Evolutionary conservation across 2,797 vertebrate genomes (phyloP).

Genomic region (Zalophus californianus): DNA sequence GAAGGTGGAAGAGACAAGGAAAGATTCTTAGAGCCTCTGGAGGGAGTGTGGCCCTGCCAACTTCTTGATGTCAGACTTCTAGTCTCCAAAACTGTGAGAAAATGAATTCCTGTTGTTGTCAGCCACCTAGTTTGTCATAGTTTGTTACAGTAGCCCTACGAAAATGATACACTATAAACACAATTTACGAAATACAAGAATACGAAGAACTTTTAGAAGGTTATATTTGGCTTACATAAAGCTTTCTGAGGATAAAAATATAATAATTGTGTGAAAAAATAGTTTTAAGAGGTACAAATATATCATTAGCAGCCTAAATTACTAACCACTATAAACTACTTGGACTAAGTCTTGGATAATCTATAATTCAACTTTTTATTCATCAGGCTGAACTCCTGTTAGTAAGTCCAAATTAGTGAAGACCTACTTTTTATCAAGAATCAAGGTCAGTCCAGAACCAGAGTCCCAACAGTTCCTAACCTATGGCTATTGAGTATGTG

Average conservation of each 20-base stretch:
- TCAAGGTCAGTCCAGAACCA: background rate
- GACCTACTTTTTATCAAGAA: background rate
- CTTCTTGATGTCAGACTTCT: background rate
- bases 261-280: background rate
- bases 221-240: background rate
- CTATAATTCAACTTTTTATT: background rate
- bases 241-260: background rate
- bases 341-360: background rate
- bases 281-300: background rate
- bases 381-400: background rate
- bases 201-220: background rate
- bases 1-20: background rate
- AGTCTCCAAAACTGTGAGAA: background rate
- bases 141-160: background rate
- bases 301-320: slow-evolving; percentile 6
- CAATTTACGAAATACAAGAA: background rate
- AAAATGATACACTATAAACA: background rate
- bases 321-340: background rate
- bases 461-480: background rate
- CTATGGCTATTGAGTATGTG: background rate
- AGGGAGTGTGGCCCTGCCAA: background rate
- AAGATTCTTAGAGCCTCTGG: background rate
- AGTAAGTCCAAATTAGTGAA: background rate
- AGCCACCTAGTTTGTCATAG: background rate
- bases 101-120: background rate